phyloP scores from a whole-genome alignment of 2,797 vertebrate genomes.

The Pelodytes ibericus region DNA sequence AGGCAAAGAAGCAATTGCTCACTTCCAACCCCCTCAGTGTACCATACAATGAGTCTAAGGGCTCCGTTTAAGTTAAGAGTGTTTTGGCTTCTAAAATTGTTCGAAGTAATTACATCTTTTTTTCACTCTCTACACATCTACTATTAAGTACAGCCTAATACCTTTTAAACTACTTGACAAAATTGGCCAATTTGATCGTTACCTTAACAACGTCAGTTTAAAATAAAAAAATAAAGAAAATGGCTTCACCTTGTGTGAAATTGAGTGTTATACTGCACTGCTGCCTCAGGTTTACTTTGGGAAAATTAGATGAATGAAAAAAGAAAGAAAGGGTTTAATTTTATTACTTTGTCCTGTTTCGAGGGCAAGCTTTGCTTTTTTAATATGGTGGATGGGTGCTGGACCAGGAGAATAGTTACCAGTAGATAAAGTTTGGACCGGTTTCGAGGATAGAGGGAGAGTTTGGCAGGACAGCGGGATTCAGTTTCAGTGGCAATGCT shows the following conservation, averaged over 20 bases:
- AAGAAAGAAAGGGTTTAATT: no score
- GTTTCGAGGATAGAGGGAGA: no score
- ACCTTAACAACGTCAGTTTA: not conserved
- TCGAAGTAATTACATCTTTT: not conserved
- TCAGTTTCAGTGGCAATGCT: no score
- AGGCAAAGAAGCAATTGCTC: no score
- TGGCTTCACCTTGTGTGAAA: not conserved
- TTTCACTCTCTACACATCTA: not conserved
- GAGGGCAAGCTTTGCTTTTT: no score
- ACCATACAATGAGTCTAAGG: no score
- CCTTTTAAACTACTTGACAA: not conserved
- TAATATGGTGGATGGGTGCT: no score
- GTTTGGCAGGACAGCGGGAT: no score
- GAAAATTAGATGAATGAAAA: not conserved
- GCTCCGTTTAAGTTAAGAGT: not conserved
- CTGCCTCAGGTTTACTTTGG: not conserved
- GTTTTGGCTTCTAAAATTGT: not conserved
- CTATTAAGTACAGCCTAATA: not conserved
- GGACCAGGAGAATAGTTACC: no score
- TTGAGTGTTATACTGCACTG: not conserved
- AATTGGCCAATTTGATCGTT: slow-evolving; percentile 2
- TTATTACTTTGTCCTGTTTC: no score
- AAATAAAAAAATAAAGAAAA: not conserved
- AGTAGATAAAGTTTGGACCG: no score
- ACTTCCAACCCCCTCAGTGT: no score